Evolutionary conservation across 2,797 vertebrate species (phyloP), one percentile per base, ranked within the genome.

Genomic region (Epinephelus coioides): DNA sequence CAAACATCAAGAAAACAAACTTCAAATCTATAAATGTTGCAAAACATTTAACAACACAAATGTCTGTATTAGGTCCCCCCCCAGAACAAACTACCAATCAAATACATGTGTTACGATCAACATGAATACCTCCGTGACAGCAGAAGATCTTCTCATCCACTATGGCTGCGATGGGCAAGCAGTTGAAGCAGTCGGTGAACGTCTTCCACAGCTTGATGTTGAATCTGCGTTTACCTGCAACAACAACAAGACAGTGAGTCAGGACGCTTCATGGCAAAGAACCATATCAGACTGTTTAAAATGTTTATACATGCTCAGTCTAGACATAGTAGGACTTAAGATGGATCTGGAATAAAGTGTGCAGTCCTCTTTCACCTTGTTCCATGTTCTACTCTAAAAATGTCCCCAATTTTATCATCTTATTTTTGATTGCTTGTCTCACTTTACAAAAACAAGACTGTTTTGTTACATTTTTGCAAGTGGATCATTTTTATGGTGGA

Each of bases 121-220:
- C 7, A 4, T 2, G 14, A 34, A 38, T 92, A 98, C 98, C 98
- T 96, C 98, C 98, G 0, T 98, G 98, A 85, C 98, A 99, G 90
- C 98, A 98, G 93, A 99, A 99, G 88, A 99, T 98, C 93, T 99
- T 99, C 94, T 99, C 98, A 0, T 99, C 98, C 57, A 99, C 98
- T 0, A 99, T 99, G 85, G 98, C 98, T 0, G 98, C 97, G 0
- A 99, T 98, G 84, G 97, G 97, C 85, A 99, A 91, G 84, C 98
- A 99, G 94, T 99, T 99, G 93, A 99, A 99, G 89, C 98, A 99
- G 92, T 99, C 98, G 0, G 98, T 99, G 91, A 99, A 99, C 0
- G 97, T 99, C 84, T 99, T 99, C 98, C 97, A 99, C 46, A 99
- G 94, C 78, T 99, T 99, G 92, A 99, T 99, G 93, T 99, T 99